Percentiles rank a stretch among this genome's conserved stretches.
Evolutionary conservation across 1,140 invertebrate genomes (phyloP).

Genomic region (Potamilus streckersoni): DNA sequence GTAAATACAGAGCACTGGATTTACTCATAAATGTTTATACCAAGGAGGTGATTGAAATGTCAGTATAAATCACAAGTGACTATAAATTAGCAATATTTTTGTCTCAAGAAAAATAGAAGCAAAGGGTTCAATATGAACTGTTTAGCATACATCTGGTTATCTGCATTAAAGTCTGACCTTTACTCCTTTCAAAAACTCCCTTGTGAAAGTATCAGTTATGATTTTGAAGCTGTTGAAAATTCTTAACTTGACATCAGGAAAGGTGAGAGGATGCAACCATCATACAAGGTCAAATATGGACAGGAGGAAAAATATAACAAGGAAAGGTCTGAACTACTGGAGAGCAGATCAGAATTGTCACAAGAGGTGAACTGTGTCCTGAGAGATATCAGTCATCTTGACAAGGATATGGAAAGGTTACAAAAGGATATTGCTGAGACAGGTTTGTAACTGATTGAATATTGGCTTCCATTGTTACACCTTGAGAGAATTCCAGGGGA

Average conservation of each 20-base stretch:
- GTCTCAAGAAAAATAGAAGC: no score
- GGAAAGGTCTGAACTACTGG: slow-evolving; percentile 11
- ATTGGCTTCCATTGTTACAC: no score
- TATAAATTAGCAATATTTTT: no score
- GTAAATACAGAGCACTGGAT: no score
- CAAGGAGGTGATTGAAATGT: no score
- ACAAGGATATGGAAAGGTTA: slow-evolving; percentile 22
- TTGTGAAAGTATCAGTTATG: neutral
- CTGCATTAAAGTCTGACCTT: no score
- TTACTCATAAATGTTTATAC: no score
- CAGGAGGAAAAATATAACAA: slow-evolving; percentile 11
- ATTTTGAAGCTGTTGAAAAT: neutral
- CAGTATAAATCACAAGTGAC: no score
- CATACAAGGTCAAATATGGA: slow-evolving; percentile 21
- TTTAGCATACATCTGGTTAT: no score
- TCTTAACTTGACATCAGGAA: slow-evolving; percentile 17
- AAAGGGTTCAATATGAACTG: no score
- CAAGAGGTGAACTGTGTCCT: slow-evolving; percentile 20
- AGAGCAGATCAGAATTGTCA: slow-evolving; percentile 13
- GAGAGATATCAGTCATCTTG: slow-evolving; percentile 23
- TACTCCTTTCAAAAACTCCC: neutral
- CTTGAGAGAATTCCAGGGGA: no score
- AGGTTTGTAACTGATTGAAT: neutral
- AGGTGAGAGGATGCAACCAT: slow-evolving; percentile 4
- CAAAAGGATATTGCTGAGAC: slow-evolving; percentile 16